Conservation (phyloP, 2,797 vertebrate species). For the Sebastolobus alascanus region DNA sequence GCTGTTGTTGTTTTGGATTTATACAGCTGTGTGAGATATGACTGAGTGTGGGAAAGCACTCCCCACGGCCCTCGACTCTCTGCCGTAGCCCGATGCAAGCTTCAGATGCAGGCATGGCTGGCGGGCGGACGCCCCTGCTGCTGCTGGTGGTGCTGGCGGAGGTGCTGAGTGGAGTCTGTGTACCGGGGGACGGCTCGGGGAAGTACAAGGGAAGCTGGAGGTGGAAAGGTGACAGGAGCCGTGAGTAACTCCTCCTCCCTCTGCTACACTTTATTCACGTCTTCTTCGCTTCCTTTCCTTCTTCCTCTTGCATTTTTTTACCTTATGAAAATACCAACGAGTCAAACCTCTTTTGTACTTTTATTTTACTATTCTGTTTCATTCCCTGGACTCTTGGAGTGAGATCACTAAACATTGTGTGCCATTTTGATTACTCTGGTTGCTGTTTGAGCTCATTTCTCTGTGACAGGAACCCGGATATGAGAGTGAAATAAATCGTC, state of each 20-base stretch:
- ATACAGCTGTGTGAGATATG: slow-evolving; percentile 70
- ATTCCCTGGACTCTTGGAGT: background rate
- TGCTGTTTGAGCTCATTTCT: slow-evolving; percentile 62
- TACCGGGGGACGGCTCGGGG: slow-evolving; percentile 80
- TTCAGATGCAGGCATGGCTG: slow-evolving; percentile 85
- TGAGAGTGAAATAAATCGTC: slow-evolving; percentile 63
- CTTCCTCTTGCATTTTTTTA: slow-evolving; percentile 10
- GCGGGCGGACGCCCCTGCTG: slow-evolving; percentile 83
- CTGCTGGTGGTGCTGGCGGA: slow-evolving; percentile 85
- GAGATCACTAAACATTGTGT: slow-evolving; percentile 39
- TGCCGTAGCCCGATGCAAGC: slow-evolving; percentile 52
- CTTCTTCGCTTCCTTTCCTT: slow-evolving; percentile 17
- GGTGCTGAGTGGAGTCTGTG: slow-evolving; percentile 81
- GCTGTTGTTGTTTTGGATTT: slow-evolving; percentile 68
- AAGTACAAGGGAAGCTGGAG: slow-evolving; percentile 91
- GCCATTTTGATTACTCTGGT: slow-evolving; percentile 57
- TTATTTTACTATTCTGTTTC: slow-evolving; percentile 25
- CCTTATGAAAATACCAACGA: background rate
- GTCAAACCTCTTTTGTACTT: slow-evolving; percentile 10
- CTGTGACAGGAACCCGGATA: slow-evolving; percentile 50
- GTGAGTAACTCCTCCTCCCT: slow-evolving; percentile 86
- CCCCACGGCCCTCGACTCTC: slow-evolving; percentile 49
- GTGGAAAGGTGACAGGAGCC: slow-evolving; percentile 96
- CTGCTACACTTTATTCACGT: slow-evolving; percentile 10
- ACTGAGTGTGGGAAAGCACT: slow-evolving; percentile 39